A percentile compares a stretch with the other conserved stretches of the same genome.
Evolutionary conservation across 2,888 invertebrate species (phyloP).

Genomic region (Meta bourneti): DNA sequence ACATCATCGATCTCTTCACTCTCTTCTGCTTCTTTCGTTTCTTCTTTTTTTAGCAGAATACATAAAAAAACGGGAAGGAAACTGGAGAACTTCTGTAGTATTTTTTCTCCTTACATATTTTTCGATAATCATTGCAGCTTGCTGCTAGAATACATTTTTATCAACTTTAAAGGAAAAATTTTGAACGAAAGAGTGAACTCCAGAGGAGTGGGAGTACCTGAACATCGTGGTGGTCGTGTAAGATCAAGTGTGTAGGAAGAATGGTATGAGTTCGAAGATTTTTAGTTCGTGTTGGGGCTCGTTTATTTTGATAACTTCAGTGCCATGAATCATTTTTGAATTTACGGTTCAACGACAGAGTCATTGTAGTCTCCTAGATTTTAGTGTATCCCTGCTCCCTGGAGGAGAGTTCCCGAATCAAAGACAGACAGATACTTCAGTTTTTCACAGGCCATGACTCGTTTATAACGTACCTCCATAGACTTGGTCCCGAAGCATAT

Average conservation of each 20-base stretch:
- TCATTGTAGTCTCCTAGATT: too few species aligned
- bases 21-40: slow-evolving; percentile 14
- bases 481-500: too few species aligned
- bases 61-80: slow-evolving; percentile 52
- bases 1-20: slow-evolving; percentile 64
- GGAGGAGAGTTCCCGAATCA: too few species aligned
- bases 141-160: slow-evolving; percentile 69
- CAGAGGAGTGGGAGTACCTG: neutral
- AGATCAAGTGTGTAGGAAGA: neutral
- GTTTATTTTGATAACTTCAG: neutral
- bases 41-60: slow-evolving; percentile 4
- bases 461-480: too few species aligned
- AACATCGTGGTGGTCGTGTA: neutral
- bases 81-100: slow-evolving; percentile 54
- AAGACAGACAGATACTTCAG: too few species aligned
- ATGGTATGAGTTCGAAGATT: neutral
- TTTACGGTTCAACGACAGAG: too few species aligned
- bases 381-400: too few species aligned
- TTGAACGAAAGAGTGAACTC: slow-evolving; percentile 20
- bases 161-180: slow-evolving; percentile 65
- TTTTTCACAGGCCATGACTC: too few species aligned
- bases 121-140: slow-evolving; percentile 70
- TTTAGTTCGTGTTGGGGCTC: neutral
- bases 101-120: slow-evolving; percentile 52
- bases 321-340: neutral